Conservation (phyloP, 2,888 invertebrate genomes). For the Hoplodrina blanda region DNA sequence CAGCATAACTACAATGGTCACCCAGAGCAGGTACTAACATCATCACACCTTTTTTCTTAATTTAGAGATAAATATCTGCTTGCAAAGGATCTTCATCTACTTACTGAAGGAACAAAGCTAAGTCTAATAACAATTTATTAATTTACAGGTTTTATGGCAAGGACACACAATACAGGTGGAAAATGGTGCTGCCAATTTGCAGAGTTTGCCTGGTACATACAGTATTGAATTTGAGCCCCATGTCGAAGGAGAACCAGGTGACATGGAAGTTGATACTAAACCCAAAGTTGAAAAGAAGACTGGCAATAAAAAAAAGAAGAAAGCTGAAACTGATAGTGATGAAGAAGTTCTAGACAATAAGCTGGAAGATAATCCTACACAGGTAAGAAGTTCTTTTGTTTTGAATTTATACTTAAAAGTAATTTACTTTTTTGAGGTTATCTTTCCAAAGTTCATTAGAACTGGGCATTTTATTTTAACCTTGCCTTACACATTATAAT, state of each 20-base stretch:
- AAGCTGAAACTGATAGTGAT: constrained; percentile 86
- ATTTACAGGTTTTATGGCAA: constrained; percentile 92
- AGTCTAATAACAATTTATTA: neutral
- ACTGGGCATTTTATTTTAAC: neutral
- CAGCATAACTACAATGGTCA: constrained; percentile 88
- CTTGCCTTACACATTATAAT: neutral
- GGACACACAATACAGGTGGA: constrained; percentile 92
- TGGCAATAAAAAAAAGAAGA: constrained; percentile 87
- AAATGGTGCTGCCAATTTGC: constrained; percentile 85
- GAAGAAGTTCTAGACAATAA: constrained; percentile 92
- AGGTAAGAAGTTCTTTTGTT: constrained; percentile 73
- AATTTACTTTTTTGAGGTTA: constrained; percentile 27
- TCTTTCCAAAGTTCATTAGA: neutral
- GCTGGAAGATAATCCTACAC: constrained; percentile 92
- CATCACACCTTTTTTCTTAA: constrained; percentile 2
- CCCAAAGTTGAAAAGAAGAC: constrained; percentile 87
- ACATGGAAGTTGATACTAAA: constrained; percentile 86
- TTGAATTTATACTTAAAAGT: neutral
- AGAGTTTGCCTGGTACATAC: constrained; percentile 79
- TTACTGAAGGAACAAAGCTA: neutral
- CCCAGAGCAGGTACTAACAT: constrained; percentile 83
- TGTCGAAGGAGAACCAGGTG: constrained; percentile 77
- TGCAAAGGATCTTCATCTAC: neutral
- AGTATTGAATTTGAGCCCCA: constrained; percentile 83
- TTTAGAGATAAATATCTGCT: neutral